Evolutionary conservation across 2,797 vertebrate species (phyloP).

Genomic region (Taeniopygia guttata): DNA sequence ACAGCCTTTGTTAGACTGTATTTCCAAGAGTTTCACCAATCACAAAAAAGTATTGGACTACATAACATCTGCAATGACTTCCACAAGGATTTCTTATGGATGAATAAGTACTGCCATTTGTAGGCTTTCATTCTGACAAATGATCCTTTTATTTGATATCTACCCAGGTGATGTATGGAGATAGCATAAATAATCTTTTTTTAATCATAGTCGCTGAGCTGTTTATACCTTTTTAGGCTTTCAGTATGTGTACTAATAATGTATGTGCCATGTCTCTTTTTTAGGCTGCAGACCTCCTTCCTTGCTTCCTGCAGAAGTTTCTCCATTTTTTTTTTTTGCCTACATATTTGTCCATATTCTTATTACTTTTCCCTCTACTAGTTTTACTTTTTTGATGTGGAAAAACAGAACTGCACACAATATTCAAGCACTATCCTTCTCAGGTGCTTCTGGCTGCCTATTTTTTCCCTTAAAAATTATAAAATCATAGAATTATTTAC

Average conservation of each 20-base stretch:
- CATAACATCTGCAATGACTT: background rate
- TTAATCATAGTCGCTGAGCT: background rate
- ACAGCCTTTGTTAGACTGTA: background rate
- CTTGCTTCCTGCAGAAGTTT: background rate
- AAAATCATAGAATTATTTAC: background rate
- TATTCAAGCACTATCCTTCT: background rate
- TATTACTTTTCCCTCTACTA: background rate
- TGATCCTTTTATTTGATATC: background rate
- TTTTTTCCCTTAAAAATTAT: background rate
- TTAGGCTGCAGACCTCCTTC: background rate
- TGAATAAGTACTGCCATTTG: rapidly evolving
- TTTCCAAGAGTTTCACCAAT: background rate
- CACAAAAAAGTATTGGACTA: background rate
- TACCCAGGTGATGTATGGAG: background rate
- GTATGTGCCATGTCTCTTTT: background rate
- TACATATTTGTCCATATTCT: background rate
- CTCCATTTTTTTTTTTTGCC: background rate
- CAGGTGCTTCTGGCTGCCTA: background rate
- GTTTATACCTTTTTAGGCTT: background rate
- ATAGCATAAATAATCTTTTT: background rate
- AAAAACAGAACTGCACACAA: background rate
- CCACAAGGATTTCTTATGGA: background rate
- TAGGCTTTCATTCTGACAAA: background rate
- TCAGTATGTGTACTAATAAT: background rate
- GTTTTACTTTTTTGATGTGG: background rate